A percentile compares a stretch with the other conserved stretches of the same genome.
Conservation (phyloP, 2,797 vertebrate genomes). For the Pampus argenteus region DNA sequence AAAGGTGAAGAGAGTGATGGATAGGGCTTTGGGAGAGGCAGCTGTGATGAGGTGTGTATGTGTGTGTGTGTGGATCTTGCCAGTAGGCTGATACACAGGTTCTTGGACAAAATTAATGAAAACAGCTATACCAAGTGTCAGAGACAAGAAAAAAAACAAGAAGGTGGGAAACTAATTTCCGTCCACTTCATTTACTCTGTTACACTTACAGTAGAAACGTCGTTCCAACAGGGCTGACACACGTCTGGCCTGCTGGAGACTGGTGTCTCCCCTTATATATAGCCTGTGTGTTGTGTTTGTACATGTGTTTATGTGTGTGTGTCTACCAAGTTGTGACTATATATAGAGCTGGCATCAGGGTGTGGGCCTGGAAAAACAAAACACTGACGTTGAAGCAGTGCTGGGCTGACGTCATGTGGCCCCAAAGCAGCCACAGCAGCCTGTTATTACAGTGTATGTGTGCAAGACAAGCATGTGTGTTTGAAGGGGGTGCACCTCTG, state of each 20-base stretch:
- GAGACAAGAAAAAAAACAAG: conserved; percentile 17
- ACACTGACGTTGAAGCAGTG: conserved; percentile 79
- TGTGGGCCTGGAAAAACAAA: conserved; percentile 87
- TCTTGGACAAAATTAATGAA: conserved; percentile 26
- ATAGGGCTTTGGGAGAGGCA: conserved; percentile 17
- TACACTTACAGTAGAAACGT: conserved; percentile 41
- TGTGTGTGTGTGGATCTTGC: conserved; percentile 27
- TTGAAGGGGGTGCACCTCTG: conserved; percentile 59
- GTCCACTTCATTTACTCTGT: conserved; percentile 32
- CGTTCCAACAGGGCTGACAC: conserved; percentile 78
- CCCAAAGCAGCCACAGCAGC: conserved; percentile 65
- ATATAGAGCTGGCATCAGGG: conserved; percentile 85
- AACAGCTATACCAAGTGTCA: conserved; percentile 35
- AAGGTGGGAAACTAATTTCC: conserved; percentile 47
- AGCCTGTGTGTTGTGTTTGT: conserved; percentile 42
- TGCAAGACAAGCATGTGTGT: conserved; percentile 27
- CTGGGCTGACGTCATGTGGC: conserved; percentile 79
- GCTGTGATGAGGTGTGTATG: conserved; percentile 31
- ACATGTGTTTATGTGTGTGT: conserved; percentile 42
- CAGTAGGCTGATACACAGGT: conserved; percentile 21
- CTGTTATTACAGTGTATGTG: conserved; percentile 76
- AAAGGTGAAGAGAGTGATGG: conserved; percentile 30
- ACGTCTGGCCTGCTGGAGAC: conserved; percentile 78
- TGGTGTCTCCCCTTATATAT: conserved; percentile 73
- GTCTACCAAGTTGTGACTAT: conserved; percentile 69